A percentile compares a stretch with the other conserved stretches of the same genome.
Conservation (phyloP, 2,888 invertebrate genomes). For the Ophion costatus region DNA sequence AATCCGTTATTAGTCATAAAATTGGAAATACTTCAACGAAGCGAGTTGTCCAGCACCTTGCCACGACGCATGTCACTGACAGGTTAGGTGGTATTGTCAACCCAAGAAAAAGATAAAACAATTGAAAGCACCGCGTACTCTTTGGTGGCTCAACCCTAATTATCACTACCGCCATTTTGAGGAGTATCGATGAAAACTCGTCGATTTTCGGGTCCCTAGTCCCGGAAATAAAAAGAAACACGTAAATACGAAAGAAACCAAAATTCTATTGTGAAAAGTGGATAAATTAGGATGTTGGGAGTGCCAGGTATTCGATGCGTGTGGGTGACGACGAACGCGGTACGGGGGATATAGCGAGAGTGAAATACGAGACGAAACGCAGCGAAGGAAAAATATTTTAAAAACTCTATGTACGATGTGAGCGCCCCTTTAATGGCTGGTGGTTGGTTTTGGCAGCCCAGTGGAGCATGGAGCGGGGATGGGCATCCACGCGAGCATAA, state of each 20-base stretch:
- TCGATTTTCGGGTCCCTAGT: neutral
- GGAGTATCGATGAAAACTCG: no score
- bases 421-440: constrained; percentile 84
- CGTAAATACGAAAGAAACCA: constrained; percentile 29
- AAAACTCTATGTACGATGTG: constrained; percentile 73
- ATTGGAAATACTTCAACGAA: no score
- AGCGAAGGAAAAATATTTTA: no score
- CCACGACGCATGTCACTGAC: no score
- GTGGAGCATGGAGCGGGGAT: constrained; percentile 85
- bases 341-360: constrained; percentile 69
- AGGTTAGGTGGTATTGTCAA: no score
- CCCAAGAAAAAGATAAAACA: no score
- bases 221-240: neutral
- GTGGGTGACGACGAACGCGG: constrained; percentile 75
- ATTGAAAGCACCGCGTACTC: no score
- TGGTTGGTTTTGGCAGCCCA: constrained; percentile 84
- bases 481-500: constrained; percentile 84
- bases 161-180: no score
- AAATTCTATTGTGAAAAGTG: neutral
- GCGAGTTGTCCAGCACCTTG: no score
- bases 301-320: constrained; percentile 67
- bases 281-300: constrained; percentile 38
- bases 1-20: no score
- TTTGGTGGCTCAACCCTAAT: no score
- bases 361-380: constrained; percentile 10